Percentiles rank a stretch among this genome's conserved stretches.
These are phyloP conservation scores for Antrozous pallidus DNA, from an alignment of 2,797 vertebrate species.

Conservation along the genomic window DNA sequence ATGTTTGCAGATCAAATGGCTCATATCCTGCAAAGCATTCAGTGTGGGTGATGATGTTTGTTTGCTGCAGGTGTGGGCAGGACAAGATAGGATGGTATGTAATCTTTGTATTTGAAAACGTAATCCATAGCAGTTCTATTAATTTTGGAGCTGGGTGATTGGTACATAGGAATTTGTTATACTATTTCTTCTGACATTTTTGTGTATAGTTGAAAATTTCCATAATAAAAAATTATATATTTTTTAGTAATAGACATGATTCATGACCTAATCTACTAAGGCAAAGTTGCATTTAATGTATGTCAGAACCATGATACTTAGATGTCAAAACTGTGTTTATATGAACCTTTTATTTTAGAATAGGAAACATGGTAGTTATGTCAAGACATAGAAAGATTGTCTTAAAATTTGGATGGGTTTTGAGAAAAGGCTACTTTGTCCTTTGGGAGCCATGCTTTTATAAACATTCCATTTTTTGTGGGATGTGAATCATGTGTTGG, in stretches of 20 bases:
- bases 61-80: neutral
- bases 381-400: slow-evolving; percentile 45
- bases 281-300: slow-evolving; percentile 24
- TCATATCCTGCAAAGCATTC: neutral
- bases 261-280: neutral
- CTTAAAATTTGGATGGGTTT: slow-evolving; percentile 61
- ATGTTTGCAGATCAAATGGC: neutral
- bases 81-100: neutral
- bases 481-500: slow-evolving; percentile 54
- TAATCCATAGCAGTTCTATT: neutral
- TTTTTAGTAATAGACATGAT: neutral
- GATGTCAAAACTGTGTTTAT: neutral
- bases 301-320: slow-evolving; percentile 27
- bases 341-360: slow-evolving; percentile 47
- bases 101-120: neutral
- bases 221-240: neutral
- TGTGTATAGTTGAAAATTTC: neutral
- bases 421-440: slow-evolving; percentile 41
- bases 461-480: slow-evolving; percentile 65
- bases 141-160: neutral
- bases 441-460: slow-evolving; percentile 39
- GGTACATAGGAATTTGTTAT: neutral
- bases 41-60: neutral
- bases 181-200: neutral
- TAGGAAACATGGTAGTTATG: slow-evolving; percentile 43